Base-by-base conservation (phyloP, 2,888 invertebrate species). In the Nephrotoma flavescens region DNA sequence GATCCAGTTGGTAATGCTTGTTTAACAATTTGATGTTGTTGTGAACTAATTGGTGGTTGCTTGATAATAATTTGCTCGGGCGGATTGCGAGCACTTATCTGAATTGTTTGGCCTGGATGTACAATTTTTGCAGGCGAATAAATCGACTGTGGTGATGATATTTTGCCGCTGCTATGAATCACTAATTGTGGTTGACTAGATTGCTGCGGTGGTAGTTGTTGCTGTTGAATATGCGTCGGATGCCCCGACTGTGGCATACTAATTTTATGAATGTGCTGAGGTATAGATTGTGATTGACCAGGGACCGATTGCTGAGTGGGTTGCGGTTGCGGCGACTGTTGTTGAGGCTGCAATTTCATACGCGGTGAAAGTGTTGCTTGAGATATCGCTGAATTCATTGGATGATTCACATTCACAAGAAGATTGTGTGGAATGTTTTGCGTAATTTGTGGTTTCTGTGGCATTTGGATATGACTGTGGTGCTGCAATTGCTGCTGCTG, bases 221-320 rank as follows among this genome's bases (percentile, higher is more conserved):
- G 91, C 86, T 90, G 91, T 88, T 92, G 92, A 11, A 91, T 90
- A 47, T 93, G 92, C 87, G 44, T 85, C 31, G 44, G 0, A 19
- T 85, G 42, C 4, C 44, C 85, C 12, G 84, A 1, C 42, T 84
- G 84, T 6, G 84, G 5, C 7, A 84, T 41, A 12, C n/a, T 42
- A n/a, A 84, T 15, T 84, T 84, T 84, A 41, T 47, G 86, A 41
- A 47, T 7, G 86, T 89, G 89, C 31, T 89, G 90, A 11, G 88
- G 31, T 31, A 42, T 15, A 15, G 86, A 57, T 52, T 52, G 86
- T 12, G 41, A 19, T 52, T 86, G 86, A 5, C 31, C 11, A 47
- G 41, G 7, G 12, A 11, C n/a, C 4, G 42, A 11, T 52, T 88
- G 89, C 44, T 89, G 89, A 71, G 89, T 87, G 19, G 90, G 89